Evolutionary conservation across 1,140 invertebrate genomes (phyloP), one percentile per base, ranked within the genome.

Genomic region (Rhopalosiphum maidis): DNA sequence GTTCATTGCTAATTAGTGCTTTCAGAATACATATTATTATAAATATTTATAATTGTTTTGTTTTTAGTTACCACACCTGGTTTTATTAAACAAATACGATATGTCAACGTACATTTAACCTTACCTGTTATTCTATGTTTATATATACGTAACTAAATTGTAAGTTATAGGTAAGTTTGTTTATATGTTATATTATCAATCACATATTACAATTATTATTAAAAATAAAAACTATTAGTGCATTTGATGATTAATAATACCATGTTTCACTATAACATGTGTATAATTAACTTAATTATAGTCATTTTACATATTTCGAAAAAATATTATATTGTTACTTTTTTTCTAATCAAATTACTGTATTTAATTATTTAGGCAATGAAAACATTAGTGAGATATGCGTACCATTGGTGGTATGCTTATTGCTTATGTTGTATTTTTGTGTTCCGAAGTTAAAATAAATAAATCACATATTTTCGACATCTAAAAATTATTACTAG

Each of bases 71-170:
- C 15, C 15, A 35, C 15, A n/a, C 6, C 60, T 18, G 15, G 30
- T 77, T 77, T n/a, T 77, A n/a, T 77, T 77, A 77, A 77, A n/a
- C n/a, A 77, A 77, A 77, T 77, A 77, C 30, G 15, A n/a, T n/a
- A n/a, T 77, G 60, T 77, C 60, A 77, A 77, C 23, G 60, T 77
- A n/a, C 30, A 0, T 30, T 60, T 60, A 60, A 60, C 11, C 4
- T n/a, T 77, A 77, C 30, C n/a, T 77, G n/a, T 77, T 77, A 18
- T 77, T n/a, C 5, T n/a, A 21, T 77, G 5, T n/a, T 77, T 77
- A n/a, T 77, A 2, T 54, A 23, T 54, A 54, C 22, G 7, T 54
- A 54, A 0, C 1, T 77, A 77, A n/a, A n/a, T 77, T 77, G 6
- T n/a, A 5, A 18, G 30, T 21, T 4, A 30, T 77, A 35, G 15